Evolutionary conservation across 2,888 invertebrate genomes (phyloP).

Genomic region (Notodonta dromedarius): DNA sequence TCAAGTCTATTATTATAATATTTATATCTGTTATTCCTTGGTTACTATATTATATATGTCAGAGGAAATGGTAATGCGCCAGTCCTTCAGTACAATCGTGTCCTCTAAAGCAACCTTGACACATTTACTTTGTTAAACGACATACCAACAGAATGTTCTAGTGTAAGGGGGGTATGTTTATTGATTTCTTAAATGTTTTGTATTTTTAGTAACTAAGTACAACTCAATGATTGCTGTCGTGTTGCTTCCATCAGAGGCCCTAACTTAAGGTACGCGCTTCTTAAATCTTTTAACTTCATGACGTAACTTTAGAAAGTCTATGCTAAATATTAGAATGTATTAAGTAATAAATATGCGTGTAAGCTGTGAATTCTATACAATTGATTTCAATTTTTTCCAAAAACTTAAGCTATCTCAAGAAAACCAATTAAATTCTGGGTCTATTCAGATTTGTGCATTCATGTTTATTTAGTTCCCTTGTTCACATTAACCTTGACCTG

Average conservation of each 20-base stretch:
- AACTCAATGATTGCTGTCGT: too few species aligned
- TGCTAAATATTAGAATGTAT: too few species aligned
- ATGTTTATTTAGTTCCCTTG: background rate
- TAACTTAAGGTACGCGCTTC: background rate
- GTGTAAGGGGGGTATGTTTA: background rate
- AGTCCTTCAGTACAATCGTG: background rate
- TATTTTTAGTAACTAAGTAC: background rate
- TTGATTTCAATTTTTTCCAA: background rate
- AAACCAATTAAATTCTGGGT: background rate
- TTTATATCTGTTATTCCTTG: too few species aligned
- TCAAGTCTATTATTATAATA: too few species aligned
- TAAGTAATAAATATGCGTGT: too few species aligned
- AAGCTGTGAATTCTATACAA: too few species aligned
- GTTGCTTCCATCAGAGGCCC: too few species aligned
- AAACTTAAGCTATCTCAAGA: background rate
- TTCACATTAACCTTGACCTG: background rate
- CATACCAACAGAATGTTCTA: background rate
- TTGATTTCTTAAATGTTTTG: background rate
- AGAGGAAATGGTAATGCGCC: background rate
- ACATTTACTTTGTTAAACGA: background rate
- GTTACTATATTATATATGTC: too few species aligned
- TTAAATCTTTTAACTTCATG: background rate
- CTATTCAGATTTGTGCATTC: background rate
- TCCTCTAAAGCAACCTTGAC: background rate
- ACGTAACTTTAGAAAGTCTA: background rate